These are phyloP conservation scores for Carcharodon carcharias DNA, from an alignment of 2,797 vertebrate genomes.

Conservation along the genomic window DNA sequence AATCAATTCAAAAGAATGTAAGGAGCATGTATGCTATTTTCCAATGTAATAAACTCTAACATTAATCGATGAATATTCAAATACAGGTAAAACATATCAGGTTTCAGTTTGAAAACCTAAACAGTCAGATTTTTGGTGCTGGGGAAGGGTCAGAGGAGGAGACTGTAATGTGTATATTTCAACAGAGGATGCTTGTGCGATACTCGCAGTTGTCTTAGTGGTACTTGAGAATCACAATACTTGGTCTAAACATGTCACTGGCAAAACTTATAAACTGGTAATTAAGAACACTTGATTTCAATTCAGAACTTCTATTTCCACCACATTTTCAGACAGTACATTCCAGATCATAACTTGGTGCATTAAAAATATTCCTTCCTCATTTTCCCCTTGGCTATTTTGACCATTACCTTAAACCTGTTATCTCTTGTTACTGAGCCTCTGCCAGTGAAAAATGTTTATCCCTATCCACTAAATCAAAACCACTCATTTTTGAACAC, in stretches of 20 bases:
- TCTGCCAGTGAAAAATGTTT: no score
- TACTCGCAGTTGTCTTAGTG: not conserved
- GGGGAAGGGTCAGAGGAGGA: not conserved
- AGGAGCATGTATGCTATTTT: no score
- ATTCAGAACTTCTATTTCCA: no score
- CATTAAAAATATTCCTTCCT: no score
- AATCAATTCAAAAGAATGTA: not conserved
- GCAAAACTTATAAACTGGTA: not conserved
- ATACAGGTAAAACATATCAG: not conserved
- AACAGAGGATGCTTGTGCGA: not conserved
- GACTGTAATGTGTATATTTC: not conserved
- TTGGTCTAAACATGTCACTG: not conserved
- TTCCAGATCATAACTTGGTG: no score
- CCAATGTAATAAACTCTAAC: not conserved
- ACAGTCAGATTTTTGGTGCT: not conserved
- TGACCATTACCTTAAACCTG: no score
- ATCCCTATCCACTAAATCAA: no score
- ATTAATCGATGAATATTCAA: not conserved
- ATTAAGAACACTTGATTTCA: not conserved
- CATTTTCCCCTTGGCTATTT: no score
- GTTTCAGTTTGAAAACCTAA: not conserved
- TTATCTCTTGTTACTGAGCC: no score
- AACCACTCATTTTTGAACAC: no score
- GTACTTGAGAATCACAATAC: not conserved
- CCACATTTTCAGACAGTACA: no score